These are phyloP conservation scores for Leucoraja ocellata DNA, from an alignment of 2,797 vertebrate species.

Conservation along the genomic window DNA sequence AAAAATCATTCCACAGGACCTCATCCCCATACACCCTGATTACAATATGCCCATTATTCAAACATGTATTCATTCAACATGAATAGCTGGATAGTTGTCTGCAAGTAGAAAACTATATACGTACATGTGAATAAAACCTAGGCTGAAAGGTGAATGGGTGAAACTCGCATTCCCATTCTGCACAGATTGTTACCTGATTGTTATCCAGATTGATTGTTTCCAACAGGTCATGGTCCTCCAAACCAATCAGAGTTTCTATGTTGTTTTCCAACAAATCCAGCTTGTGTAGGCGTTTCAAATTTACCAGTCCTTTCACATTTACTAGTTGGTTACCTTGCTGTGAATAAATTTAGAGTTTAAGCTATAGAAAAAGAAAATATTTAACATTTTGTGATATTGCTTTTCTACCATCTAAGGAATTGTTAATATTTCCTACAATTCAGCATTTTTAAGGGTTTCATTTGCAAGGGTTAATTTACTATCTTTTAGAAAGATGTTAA, in stretches of 20 bases:
- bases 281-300: constrained; percentile 60
- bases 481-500: constrained; percentile 41
- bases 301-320: constrained; percentile 66
- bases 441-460: constrained; percentile 35
- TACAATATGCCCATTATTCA: background rate
- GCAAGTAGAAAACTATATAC: background rate
- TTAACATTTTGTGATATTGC: constrained; percentile 45
- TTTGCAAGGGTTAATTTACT: constrained; percentile 41
- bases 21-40: background rate
- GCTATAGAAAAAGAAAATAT: constrained; percentile 43
- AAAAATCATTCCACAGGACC: background rate
- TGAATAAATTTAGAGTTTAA: constrained; percentile 41
- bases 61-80: background rate
- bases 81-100: background rate
- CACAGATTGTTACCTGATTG: constrained; percentile 67
- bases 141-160: background rate
- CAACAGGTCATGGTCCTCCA: constrained; percentile 68
- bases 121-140: background rate
- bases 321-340: constrained; percentile 76
- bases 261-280: constrained; percentile 78
- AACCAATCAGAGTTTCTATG: constrained; percentile 69
- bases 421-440: constrained; percentile 37
- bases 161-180: background rate
- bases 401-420: constrained; percentile 50
- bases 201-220: constrained; percentile 69